A percentile compares a stretch with the other conserved stretches of the same genome.
phyloP scores from a whole-genome alignment of 2,797 vertebrate species.

The Eremophila alpestris region DNA sequence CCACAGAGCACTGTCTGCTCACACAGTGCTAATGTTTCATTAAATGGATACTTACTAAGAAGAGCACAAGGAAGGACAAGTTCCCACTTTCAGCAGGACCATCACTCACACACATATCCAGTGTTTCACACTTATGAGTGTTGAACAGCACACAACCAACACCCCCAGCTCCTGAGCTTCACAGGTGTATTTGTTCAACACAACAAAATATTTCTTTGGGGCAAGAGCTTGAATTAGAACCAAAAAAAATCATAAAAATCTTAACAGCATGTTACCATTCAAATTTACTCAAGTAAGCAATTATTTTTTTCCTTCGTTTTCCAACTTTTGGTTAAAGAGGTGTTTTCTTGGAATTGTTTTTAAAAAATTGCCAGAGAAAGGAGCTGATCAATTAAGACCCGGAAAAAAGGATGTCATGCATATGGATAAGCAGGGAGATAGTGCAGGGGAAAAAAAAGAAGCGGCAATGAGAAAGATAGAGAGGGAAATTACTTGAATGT shows the following conservation, averaged over 20 bases:
- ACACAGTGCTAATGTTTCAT: neutral
- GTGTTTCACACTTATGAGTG: neutral
- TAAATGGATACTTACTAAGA: neutral
- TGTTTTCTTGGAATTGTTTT: neutral
- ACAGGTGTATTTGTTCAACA: neutral
- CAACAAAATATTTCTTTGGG: neutral
- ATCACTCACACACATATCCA: neutral
- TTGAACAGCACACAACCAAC: neutral
- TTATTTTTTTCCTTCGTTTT: neutral
- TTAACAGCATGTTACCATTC: neutral
- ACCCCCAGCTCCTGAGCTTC: neutral
- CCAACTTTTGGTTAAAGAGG: neutral
- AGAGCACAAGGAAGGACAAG: neutral
- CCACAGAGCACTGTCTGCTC: neutral
- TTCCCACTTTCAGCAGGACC: neutral
- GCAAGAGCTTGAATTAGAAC: neutral
- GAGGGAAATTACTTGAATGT: neutral
- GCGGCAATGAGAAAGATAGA: neutral
- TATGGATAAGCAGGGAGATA: neutral
- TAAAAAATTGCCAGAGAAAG: neutral
- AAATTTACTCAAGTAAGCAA: neutral
- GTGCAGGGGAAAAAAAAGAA: neutral
- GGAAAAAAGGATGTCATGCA: neutral
- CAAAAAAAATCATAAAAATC: neutral
- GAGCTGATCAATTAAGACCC: neutral